A percentile compares a stretch with the other conserved stretches of the same genome.
These are phyloP conservation scores for Helicoverpa armigera DNA, from an alignment of 1,140 invertebrate species.

Conservation along the genomic window DNA sequence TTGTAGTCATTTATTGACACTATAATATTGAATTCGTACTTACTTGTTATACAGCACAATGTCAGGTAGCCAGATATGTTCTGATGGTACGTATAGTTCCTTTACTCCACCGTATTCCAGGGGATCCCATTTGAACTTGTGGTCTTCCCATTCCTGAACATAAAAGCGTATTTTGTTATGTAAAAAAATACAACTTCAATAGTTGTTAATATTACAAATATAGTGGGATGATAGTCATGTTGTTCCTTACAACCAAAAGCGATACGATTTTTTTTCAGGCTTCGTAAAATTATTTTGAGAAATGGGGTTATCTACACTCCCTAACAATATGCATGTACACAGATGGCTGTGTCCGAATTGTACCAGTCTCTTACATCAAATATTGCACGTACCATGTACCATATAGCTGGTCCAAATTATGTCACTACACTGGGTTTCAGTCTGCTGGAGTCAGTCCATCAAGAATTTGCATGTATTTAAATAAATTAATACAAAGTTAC, in stretches of 20 bases:
- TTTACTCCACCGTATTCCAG: slow-evolving; percentile 97
- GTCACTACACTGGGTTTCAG: background rate
- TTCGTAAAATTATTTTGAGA: no score
- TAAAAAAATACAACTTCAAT: no score
- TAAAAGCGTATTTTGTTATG: slow-evolving; percentile 38
- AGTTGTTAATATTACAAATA: no score
- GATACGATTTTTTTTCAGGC: no score
- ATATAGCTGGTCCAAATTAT: background rate
- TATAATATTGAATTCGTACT: slow-evolving; percentile 73
- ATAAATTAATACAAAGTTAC: slow-evolving; percentile 71
- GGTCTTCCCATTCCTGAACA: slow-evolving; percentile 97
- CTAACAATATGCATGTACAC: no score
- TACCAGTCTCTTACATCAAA: no score
- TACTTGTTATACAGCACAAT: slow-evolving; percentile 99
- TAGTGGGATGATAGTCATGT: no score
- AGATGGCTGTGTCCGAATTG: no score
- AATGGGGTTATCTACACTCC: no score
- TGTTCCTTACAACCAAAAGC: no score
- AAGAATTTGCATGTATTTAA: slow-evolving; percentile 35
- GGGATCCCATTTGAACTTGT: slow-evolving; percentile 99
- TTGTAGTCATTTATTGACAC: no score
- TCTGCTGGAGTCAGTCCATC: background rate
- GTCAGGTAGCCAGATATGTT: slow-evolving; percentile 98
- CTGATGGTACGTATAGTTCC: slow-evolving; percentile 96
- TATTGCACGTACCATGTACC: slow-evolving; percentile 6